Base-by-base conservation (phyloP, 2,797 vertebrate species). In the Thamnophis elegans region DNA sequence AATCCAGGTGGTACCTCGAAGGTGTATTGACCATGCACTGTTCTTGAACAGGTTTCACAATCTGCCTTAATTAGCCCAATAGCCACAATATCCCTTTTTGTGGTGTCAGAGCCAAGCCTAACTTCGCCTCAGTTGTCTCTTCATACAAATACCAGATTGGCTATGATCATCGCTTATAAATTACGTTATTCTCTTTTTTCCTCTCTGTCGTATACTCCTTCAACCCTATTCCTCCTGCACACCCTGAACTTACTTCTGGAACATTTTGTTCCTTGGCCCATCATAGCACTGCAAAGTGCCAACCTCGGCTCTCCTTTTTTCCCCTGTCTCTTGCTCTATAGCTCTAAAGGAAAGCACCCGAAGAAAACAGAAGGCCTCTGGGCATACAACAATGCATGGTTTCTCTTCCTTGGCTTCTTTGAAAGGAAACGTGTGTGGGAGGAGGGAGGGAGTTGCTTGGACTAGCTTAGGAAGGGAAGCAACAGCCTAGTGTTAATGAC, bases 201-300 rank as follows among this genome's bases (percentile, higher is more conserved):
- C 47, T 55, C 73, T 87, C 5, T 53, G 47, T 28, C 25, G 82
- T 58, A 28, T 42, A 54, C 3, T 55, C 42, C 85, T 28, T 90
- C 54, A 53, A 28, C 51, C n/a, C 85, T 58, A 28, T 58, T 53
- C 42, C 28, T 53, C 20, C 28, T 51, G 51, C 22, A 32, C 28
- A 22, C 16, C 3, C 25, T 88, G 89, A 54, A 93, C 73, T 65
- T 14, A 5, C 12, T 93, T 93, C 68, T 88, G 90, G 89, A 87
- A 93, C 92, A 93, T 91, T 82, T 93, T 91, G 90, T 91, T 91
- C 89, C 85, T 87, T 87, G 89, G 89, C 65, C 62, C 58, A 51
- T 58, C 85, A 36, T 16, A 90, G 25, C 56, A 55, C n/a, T 82
- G n/a, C 65, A 53, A 42, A 88, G 65, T 85, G 68, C 55, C 32